Evolutionary conservation across 2,888 invertebrate species (phyloP).

Genomic region (Hipparchia sbordonii): DNA sequence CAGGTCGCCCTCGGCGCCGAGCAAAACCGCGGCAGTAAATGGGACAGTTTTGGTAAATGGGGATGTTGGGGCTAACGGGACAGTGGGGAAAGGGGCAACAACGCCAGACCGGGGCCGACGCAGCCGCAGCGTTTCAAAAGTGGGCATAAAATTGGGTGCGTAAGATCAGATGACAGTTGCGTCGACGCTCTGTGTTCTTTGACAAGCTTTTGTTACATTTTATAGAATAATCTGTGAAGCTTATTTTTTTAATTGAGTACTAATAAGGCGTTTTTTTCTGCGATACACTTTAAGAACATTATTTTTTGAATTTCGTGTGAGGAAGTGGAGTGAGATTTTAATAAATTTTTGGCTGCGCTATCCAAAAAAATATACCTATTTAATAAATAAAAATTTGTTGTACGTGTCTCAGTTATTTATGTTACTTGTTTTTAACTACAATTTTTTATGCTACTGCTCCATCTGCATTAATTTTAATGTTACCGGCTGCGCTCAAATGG

Average conservation of each 20-base stretch:
- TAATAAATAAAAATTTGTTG: no score
- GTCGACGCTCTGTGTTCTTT: slow-evolving; percentile 74
- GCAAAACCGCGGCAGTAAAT: slow-evolving; percentile 58
- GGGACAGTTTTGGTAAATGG: slow-evolving; percentile 47
- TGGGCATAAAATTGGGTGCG: slow-evolving; percentile 83
- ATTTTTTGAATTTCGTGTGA: background rate
- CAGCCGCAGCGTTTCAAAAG: slow-evolving; percentile 79
- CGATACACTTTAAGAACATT: background rate
- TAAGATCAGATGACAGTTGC: slow-evolving; percentile 70
- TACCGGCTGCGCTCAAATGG: no score
- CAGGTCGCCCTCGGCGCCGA: slow-evolving; percentile 73
- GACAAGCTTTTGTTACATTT: slow-evolving; percentile 36
- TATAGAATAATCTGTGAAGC: slow-evolving; percentile 28
- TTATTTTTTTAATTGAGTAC: slow-evolving; percentile 18
- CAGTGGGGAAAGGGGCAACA: slow-evolving; percentile 29
- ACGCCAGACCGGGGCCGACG: slow-evolving; percentile 64
- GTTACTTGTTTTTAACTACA: no score
- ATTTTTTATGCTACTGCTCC: no score
- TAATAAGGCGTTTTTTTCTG: background rate
- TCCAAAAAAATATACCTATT: no score
- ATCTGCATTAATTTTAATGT: no score
- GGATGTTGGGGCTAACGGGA: slow-evolving; percentile 53
- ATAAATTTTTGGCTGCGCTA: no score
- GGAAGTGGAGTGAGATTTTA: no score
- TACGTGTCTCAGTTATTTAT: no score